These are phyloP conservation scores for Orgyia antiqua DNA, from an alignment of 2,888 invertebrate species.

Conservation along the genomic window DNA sequence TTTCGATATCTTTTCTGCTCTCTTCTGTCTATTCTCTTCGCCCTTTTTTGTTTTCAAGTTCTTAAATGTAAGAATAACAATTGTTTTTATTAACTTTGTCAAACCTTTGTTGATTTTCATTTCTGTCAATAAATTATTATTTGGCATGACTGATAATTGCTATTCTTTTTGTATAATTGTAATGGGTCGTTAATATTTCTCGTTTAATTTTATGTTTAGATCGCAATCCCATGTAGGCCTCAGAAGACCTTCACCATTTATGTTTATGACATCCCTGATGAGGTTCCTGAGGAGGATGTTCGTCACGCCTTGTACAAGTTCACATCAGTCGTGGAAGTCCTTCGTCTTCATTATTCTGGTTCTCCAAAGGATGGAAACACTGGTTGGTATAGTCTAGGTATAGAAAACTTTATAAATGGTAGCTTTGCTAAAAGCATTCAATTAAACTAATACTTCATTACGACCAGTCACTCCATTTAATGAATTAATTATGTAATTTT, in stretches of 20 bases:
- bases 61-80: too few species aligned
- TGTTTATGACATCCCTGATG: slow-evolving; percentile 90
- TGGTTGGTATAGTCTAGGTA: slow-evolving; percentile 35
- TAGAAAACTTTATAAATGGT: slow-evolving; percentile 2
- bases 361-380: slow-evolving; percentile 63
- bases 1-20: slow-evolving; percentile 3
- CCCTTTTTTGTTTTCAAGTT: slow-evolving; percentile 27
- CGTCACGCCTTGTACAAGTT: slow-evolving; percentile 89
- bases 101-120: too few species aligned
- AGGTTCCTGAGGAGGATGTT: slow-evolving; percentile 90
- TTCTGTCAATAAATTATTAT: too few species aligned
- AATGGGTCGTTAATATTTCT: too few species aligned
- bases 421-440: slow-evolving; percentile 8
- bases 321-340: slow-evolving; percentile 88
- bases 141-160: too few species aligned
- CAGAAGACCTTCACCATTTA: slow-evolving; percentile 92
- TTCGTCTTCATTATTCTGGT: slow-evolving; percentile 78
- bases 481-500: too few species aligned
- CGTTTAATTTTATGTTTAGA: slow-evolving; percentile 60
- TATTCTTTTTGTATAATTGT: too few species aligned
- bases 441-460: too few species aligned
- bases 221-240: slow-evolving; percentile 90
- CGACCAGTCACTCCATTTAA: too few species aligned
- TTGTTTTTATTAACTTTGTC: too few species aligned
- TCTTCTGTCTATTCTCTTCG: slow-evolving; percentile 33